Conservation (phyloP, 2,888 invertebrate genomes). For the Leucophora obtusa region DNA sequence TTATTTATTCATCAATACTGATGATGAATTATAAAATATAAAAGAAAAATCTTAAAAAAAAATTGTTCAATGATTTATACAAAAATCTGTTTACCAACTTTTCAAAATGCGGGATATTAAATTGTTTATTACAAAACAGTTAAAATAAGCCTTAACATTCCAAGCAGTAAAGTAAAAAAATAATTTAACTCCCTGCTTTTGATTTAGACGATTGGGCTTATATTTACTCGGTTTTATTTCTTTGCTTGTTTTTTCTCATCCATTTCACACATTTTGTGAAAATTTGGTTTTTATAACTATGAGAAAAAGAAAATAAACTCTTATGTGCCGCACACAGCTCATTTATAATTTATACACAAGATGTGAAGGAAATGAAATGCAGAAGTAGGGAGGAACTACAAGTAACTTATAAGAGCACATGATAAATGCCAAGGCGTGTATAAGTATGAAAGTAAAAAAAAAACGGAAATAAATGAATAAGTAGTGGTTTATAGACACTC, state of each 20-base stretch:
- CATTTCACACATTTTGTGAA: slow-evolving; percentile 44
- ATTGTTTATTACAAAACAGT: slow-evolving; percentile 26
- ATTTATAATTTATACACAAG: slow-evolving; percentile 62
- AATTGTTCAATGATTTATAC: background rate
- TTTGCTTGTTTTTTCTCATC: background rate
- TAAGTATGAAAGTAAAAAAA: slow-evolving; percentile 36
- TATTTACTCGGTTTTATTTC: background rate
- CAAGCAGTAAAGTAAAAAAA: background rate
- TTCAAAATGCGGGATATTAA: background rate
- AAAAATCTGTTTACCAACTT: background rate
- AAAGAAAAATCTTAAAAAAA: background rate
- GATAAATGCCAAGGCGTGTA: slow-evolving; percentile 54
- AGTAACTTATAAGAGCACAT: slow-evolving; percentile 43
- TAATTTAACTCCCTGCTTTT: background rate
- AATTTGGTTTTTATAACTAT: slow-evolving; percentile 32
- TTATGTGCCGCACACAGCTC: slow-evolving; percentile 56
- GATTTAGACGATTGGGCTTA: background rate
- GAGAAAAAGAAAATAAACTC: slow-evolving; percentile 19
- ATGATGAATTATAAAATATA: background rate
- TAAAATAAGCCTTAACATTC: slow-evolving; percentile 27
- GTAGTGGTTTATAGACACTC: slow-evolving; percentile 45
- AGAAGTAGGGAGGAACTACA: background rate
- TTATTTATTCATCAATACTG: background rate
- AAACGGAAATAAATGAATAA: slow-evolving; percentile 49
- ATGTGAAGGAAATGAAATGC: background rate